Percentiles rank a stretch among this genome's conserved stretches.
These are phyloP conservation scores for Nomada ferruginata DNA, from an alignment of 2,888 invertebrate genomes.

Conservation along the genomic window DNA sequence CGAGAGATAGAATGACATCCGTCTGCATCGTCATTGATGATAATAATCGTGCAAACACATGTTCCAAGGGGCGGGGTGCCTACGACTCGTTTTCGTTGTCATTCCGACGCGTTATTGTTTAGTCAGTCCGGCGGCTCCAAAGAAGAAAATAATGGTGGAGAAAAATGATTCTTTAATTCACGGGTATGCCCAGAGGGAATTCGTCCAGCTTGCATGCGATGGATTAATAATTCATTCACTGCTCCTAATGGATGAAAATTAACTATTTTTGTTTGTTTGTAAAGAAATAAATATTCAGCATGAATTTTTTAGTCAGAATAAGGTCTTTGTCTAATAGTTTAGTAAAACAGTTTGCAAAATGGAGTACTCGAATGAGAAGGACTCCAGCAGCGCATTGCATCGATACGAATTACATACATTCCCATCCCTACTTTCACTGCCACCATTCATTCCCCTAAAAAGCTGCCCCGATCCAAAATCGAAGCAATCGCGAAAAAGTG, in stretches of 20 bases:
- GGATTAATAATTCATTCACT: slow-evolving; percentile 51
- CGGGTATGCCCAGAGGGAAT: slow-evolving; percentile 9
- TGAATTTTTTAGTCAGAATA: too few species aligned
- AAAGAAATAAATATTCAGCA: too few species aligned
- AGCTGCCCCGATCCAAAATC: background rate
- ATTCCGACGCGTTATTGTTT: slow-evolving; percentile 67
- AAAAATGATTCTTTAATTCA: slow-evolving; percentile 40
- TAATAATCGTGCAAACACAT: slow-evolving; percentile 69
- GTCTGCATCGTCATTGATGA: slow-evolving; percentile 79
- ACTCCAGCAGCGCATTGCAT: background rate
- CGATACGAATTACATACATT: slow-evolving; percentile 2
- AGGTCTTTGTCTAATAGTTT: too few species aligned
- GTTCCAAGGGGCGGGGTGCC: slow-evolving; percentile 28
- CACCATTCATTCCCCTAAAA: background rate
- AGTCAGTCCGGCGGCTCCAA: slow-evolving; percentile 33
- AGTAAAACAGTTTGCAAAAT: too few species aligned
- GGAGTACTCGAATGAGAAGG: background rate
- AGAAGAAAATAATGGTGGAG: slow-evolving; percentile 9
- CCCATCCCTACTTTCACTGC: background rate
- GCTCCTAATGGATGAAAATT: slow-evolving; percentile 43
- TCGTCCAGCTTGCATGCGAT: slow-evolving; percentile 24
- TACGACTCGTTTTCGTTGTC: slow-evolving; percentile 63
- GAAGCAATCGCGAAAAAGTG: slow-evolving; percentile 26
- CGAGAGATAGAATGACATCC: slow-evolving; percentile 75
- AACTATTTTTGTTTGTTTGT: background rate